Percentiles rank a stretch among this genome's conserved stretches.
These are phyloP conservation scores for Dryas iulia DNA, from an alignment of 1,140 invertebrate species.

Conservation along the genomic window DNA sequence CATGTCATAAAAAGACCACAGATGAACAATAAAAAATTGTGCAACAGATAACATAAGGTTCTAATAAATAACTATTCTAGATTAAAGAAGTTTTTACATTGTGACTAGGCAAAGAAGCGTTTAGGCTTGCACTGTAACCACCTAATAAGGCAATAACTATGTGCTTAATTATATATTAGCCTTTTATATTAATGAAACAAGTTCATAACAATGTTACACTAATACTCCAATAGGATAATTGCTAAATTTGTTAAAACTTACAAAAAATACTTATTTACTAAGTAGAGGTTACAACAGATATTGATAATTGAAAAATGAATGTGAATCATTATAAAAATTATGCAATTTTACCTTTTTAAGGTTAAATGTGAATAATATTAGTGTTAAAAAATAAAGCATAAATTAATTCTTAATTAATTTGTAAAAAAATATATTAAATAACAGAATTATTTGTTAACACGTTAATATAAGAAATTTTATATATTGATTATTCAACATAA, in stretches of 20 bases:
- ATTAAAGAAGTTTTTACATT: constrained; percentile 16
- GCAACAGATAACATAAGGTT: neutral
- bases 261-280: neutral
- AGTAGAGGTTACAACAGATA: neutral
- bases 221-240: neutral
- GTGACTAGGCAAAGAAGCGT: constrained; percentile 27
- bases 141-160: constrained; percentile 21
- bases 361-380: neutral
- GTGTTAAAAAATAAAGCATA: neutral
- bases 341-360: neutral
- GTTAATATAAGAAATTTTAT: too few species aligned
- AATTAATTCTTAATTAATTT: neutral
- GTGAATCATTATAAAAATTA: neutral
- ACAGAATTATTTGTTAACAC: too few species aligned
- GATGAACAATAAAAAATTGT: neutral
- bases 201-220: neutral
- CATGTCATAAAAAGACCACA: neutral
- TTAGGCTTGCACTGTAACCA: constrained; percentile 20
- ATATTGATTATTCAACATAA: too few species aligned
- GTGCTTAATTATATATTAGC: constrained; percentile 9
- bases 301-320: neutral
- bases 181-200: neutral
- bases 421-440: neutral
- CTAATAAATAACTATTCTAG: neutral
- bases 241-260: constrained; percentile 3